phyloP scores from a whole-genome alignment of 2,797 vertebrate genomes.

The Bradypus variegatus region DNA sequence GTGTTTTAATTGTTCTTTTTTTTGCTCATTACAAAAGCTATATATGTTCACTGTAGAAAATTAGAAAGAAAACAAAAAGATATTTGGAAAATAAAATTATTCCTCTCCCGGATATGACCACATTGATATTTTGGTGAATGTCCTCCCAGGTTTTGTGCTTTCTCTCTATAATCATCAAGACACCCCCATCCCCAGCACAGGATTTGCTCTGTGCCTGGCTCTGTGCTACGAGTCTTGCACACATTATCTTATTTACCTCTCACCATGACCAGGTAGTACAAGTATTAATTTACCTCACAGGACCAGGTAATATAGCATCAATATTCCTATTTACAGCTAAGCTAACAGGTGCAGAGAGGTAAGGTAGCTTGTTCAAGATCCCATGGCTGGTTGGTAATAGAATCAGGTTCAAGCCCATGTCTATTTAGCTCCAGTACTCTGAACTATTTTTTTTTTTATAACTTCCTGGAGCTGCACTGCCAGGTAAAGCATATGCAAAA shows the following conservation, averaged over 20 bases:
- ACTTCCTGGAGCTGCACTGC: background rate
- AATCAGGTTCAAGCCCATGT: background rate
- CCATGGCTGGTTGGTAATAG: background rate
- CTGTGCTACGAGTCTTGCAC: background rate
- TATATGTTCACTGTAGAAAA: background rate
- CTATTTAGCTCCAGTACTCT: background rate
- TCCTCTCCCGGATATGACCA: background rate
- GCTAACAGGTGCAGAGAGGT: background rate
- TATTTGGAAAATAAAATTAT: slow-evolving; percentile 26
- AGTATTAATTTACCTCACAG: background rate
- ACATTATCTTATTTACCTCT: background rate
- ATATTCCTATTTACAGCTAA: background rate
- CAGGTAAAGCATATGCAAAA: background rate
- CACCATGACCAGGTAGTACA: background rate
- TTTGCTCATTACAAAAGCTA: background rate
- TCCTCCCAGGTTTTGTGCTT: background rate
- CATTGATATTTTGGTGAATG: background rate
- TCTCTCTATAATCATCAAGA: background rate
- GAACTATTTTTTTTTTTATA: background rate
- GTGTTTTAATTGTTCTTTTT: background rate
- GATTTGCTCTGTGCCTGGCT: background rate
- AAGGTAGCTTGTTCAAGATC: background rate
- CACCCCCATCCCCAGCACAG: background rate
- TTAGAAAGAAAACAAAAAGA: background rate
- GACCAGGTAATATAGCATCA: background rate